Percentiles rank a stretch among this genome's conserved stretches.
phyloP scores from a whole-genome alignment of 2,888 invertebrate species.

The Drepanosiphum platanoidis region DNA sequence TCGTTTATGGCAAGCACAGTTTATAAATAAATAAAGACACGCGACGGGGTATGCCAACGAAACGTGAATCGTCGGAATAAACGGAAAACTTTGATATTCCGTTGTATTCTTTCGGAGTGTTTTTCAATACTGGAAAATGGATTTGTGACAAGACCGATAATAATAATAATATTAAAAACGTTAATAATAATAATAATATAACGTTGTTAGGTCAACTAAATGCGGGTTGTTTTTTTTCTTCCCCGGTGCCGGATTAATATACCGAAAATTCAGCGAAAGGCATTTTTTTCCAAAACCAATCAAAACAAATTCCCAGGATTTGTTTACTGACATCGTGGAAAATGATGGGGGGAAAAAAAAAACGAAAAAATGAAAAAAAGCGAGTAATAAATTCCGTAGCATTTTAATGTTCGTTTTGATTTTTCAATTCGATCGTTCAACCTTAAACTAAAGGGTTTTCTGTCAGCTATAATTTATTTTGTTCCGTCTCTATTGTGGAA shows the following conservation, averaged over 20 bases:
- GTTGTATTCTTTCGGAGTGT: too few species aligned
- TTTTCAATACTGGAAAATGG: too few species aligned
- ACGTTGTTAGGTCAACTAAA: background rate
- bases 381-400: conserved; percentile 35
- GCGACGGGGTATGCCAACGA: too few species aligned
- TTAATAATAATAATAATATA: background rate
- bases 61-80: too few species aligned
- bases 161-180: background rate
- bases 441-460: conserved; percentile 35
- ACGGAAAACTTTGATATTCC: too few species aligned
- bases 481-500: conserved; percentile 29
- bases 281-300: background rate
- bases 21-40: background rate
- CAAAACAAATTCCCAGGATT: background rate
- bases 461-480: conserved; percentile 38
- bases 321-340: background rate
- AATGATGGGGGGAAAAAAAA: too few species aligned
- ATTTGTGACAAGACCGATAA: too few species aligned
- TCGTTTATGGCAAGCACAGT: background rate
- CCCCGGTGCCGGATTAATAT: too few species aligned
- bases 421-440: conserved; percentile 25
- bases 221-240: background rate
- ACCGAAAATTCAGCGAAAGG: background rate
- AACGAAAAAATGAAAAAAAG: background rate
- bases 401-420: conserved; percentile 35